phyloP scores from a whole-genome alignment of 2,888 invertebrate species.

The Morpho deidamia region DNA sequence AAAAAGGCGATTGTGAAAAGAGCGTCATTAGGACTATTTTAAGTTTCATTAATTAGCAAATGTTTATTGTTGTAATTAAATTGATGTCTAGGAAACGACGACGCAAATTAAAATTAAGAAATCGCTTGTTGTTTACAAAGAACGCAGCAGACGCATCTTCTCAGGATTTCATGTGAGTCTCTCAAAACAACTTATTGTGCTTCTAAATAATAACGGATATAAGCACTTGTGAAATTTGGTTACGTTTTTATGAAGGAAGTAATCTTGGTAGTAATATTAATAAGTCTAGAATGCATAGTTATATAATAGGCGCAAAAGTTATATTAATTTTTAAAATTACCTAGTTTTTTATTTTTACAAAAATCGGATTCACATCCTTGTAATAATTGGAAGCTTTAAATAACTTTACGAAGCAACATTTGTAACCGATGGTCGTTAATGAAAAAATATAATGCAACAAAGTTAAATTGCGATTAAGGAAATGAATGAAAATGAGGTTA shows the following conservation, averaged over 20 bases:
- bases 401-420: too few relatives aligned
- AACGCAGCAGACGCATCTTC: conserved; percentile 31
- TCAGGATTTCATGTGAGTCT: conserved; percentile 49
- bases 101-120: neutral
- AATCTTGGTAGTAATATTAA: conserved; percentile 48
- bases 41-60: neutral
- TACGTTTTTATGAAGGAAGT: conserved; percentile 70
- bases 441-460: too few relatives aligned
- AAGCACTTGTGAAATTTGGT: conserved; percentile 55
- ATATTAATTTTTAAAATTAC: too few relatives aligned
- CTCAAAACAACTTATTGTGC: conserved; percentile 58
- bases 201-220: conserved; percentile 60
- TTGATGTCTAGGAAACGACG: conserved; percentile 29
- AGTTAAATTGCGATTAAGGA: too few relatives aligned
- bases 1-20: neutral
- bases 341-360: too few relatives aligned
- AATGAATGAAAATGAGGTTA: too few relatives aligned
- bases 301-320: neutral
- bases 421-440: too few relatives aligned
- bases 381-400: too few relatives aligned
- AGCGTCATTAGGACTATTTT: neutral
- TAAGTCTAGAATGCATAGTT: conserved; percentile 3
- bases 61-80: neutral
- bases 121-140: neutral
- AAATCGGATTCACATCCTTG: too few relatives aligned